Conservation (phyloP, 2,888 invertebrate species). For the Steinernema hermaphroditum region DNA sequence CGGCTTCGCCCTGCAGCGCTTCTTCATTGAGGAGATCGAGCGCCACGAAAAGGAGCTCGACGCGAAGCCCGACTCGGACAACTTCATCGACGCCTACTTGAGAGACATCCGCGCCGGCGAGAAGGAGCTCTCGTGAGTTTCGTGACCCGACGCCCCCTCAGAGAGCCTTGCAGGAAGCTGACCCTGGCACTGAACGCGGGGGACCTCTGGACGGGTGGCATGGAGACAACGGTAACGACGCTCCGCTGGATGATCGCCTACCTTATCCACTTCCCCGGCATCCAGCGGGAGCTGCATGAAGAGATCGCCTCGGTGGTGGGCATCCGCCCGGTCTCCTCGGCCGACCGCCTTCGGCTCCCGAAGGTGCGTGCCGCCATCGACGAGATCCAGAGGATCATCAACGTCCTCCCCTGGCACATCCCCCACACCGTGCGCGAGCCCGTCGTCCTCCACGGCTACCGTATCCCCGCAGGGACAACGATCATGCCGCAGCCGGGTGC, state of each 20-base stretch:
- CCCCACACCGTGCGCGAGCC: constrained; percentile 51
- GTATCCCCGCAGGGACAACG: constrained; percentile 47
- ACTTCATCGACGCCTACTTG: constrained; percentile 59
- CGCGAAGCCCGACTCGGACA: constrained; percentile 43
- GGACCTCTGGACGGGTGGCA: constrained; percentile 66
- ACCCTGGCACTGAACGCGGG: constrained; percentile 58
- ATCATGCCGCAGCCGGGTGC: constrained; percentile 54
- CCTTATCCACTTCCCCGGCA: constrained; percentile 54
- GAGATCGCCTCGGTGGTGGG: constrained; percentile 41
- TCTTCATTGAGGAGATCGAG: constrained; percentile 52
- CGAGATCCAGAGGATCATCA: constrained; percentile 60
- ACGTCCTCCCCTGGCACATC: constrained; percentile 64
- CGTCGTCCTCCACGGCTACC: constrained; percentile 38
- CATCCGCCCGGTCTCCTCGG: constrained; percentile 23
- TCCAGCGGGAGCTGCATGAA: constrained; percentile 48
- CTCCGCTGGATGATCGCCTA: constrained; percentile 62
- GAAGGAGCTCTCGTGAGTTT: constrained; percentile 36
- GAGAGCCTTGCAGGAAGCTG: constrained; percentile 50
- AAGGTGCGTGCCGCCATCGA: constrained; percentile 56
- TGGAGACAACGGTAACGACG: constrained; percentile 64
- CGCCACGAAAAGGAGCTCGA: constrained; percentile 40
- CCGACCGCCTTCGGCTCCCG: constrained; percentile 33
- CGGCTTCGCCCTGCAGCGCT: constrained; percentile 58
- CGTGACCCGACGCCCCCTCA: too few relatives aligned
- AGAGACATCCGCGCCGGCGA: constrained; percentile 39